Evolutionary conservation across 2,888 invertebrate genomes (phyloP), one percentile per base, ranked within the genome.

Genomic region (Chaetogeoica ovagalla): DNA sequence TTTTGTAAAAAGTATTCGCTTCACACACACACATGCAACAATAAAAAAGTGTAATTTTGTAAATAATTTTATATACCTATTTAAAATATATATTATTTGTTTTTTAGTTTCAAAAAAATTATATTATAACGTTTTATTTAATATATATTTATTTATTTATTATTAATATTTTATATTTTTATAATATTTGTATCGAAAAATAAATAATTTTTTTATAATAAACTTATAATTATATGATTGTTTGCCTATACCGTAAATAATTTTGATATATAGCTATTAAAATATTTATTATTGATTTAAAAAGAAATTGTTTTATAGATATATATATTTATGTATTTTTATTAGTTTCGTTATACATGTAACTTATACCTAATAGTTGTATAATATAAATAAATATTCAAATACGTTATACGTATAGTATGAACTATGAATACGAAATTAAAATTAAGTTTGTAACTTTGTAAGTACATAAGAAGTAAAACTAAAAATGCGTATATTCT

Each of bases 21-120:
- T 62, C 19, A n/a, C 15, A 43, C 9, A 43, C 43, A 43, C 7
- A 43, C 43, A 43, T 9, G 43, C 43, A 43, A 43, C 43, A 43
- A 43, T 43, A 43, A 43, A 43, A 23, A 52, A 62, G n/a, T 52
- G n/a, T 73, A 62, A 73, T 73, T 73, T 73, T 73, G 72, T 73
- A 73, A 7, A 73, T 62, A 72, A 62, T 19, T 23, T 70, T 73
- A 60, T 23, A 48, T 48, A 48, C 48, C 48, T 48, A 13, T 73
- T n/a, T 48, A 43, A 60, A 62, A 30, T n/a, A 4, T 30, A 72
- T 9, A 30, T 37, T 57, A 43, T 23, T 48, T 62, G 60, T 52
- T 72, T 60, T 62, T 62, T 62, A 48, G 23, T 19, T 48, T 43
- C 17, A 30, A 59, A 39, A 23, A 7, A 30, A 62, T 72, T 62